Conservation (phyloP, 2,113 vertebrate species). For the Podarcis raffonei region DNA sequence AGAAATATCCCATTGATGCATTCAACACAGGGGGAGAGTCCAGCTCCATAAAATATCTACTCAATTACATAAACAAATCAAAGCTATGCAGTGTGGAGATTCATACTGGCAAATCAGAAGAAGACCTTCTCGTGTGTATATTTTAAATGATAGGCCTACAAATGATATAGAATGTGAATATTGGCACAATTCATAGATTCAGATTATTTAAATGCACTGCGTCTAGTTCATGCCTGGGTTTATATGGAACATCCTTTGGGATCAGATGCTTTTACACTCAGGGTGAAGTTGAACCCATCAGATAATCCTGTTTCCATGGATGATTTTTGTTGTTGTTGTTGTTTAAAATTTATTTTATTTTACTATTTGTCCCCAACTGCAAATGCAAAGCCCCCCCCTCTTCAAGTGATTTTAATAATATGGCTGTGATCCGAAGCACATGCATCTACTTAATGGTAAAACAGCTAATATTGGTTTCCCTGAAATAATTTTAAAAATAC, state of each 20-base stretch:
- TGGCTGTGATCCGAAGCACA: conserved; percentile 39
- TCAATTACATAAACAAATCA: conserved; percentile 34
- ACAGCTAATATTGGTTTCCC: conserved; percentile 55
- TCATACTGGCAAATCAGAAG: conserved; percentile 15
- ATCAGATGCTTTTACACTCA: conserved; percentile 13
- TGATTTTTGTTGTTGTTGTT: background rate
- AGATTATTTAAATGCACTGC: conserved; percentile 34
- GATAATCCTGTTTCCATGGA: background rate
- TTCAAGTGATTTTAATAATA: conserved; percentile 60
- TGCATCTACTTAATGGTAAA: conserved; percentile 44
- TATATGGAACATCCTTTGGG: conserved; percentile 22
- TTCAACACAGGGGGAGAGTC: conserved; percentile 32
- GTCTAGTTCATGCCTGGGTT: conserved; percentile 17
- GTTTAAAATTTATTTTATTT: background rate
- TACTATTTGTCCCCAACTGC: conserved; percentile 30
- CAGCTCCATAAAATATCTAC: conserved; percentile 23
- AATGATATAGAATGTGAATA: conserved; percentile 51
- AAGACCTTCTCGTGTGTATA: conserved; percentile 47
- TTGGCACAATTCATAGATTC: conserved; percentile 40
- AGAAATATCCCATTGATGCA: conserved; percentile 41
- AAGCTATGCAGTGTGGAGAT: background rate
- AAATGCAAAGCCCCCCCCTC: conserved; percentile 45
- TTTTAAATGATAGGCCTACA: conserved; percentile 58
- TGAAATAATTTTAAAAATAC: conserved; percentile 47
- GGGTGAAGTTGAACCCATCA: conserved; percentile 37